These are phyloP conservation scores for Coelogynopora nodosa DNA, from an alignment of 2,888 invertebrate genomes.

Conservation along the genomic window DNA sequence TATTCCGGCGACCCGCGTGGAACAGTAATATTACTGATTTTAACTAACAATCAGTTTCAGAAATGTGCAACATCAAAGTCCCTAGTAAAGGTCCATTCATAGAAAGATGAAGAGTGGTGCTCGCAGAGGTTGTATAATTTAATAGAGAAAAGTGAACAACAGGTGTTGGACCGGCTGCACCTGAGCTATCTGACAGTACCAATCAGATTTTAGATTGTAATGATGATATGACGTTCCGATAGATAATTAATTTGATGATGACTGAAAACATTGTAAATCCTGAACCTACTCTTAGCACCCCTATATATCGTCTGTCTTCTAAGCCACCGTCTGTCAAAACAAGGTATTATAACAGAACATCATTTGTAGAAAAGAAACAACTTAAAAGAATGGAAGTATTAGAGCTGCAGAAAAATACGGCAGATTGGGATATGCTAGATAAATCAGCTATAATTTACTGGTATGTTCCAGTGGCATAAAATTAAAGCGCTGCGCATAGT, in stretches of 20 bases:
- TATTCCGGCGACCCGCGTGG: not conserved
- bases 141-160: not conserved
- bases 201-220: not conserved
- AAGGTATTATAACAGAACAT: no score
- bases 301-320: no score
- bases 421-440: not conserved
- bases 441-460: not conserved
- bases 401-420: not conserved
- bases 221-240: not conserved
- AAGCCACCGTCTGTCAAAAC: no score
- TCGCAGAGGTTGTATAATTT: not conserved
- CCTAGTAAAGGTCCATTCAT: not conserved
- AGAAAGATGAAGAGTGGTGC: not conserved
- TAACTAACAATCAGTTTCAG: not conserved
- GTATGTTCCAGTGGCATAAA: not conserved
- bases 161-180: not conserved
- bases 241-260: no score
- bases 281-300: no score
- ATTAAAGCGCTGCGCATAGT: not conserved
- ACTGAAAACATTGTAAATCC: no score
- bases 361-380: no score
- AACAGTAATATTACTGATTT: not conserved
- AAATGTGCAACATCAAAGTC: not conserved
- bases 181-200: not conserved
- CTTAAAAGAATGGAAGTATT: no score